Evolutionary conservation across 2,797 vertebrate species (phyloP), one percentile per base, ranked within the genome.

Genomic region (Alectoris magna): DNA sequence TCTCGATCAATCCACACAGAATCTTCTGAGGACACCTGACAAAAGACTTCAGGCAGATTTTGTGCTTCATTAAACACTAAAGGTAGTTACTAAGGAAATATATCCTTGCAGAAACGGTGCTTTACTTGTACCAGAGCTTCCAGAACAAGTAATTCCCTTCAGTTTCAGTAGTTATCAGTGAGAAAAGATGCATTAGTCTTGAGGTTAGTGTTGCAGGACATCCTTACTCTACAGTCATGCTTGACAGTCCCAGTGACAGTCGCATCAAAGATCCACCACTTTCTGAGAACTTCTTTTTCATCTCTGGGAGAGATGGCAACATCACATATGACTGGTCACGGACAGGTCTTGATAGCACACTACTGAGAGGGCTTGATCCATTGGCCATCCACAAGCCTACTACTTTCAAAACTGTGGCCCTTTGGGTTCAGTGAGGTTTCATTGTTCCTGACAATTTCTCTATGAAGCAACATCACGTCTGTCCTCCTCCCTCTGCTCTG

Each of bases 91-190:
- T 39, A 66, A 58, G 44, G 59, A 62, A 83, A 74, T 17, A 44
- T 22, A 41, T 10, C 44, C 29, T 85, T 80, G 44, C 12, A 62
- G 38, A 43, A 5, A 5, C 2, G 12, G 24, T 5, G 8, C 18
- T 88, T 19, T 2, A 21, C 43, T 69, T 58, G 49, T 16, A 62
- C 34, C 43, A 83, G 21, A 55, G 31, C 22, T 83, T 34, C 36
- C 41, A 68, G 34, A 76, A 36, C 11, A 43, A 6, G 26, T 71
- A 10, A 7, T 38, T 64, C 26, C 34, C 31, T 62, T 68, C 0
- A 0, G 27, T 62, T 43, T 24, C 31, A 24, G 74, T 5, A 89
- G 44, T 6, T 29, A 4, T 3, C 62, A 59, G 22, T 0, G 1
- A 79, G 7, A 5, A 80, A 66, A 59, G 43, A 66, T 56, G 36